Evolutionary conservation across 2,888 invertebrate species (phyloP), one percentile per base, ranked within the genome.

Genomic region (Emmelina monodactyla): DNA sequence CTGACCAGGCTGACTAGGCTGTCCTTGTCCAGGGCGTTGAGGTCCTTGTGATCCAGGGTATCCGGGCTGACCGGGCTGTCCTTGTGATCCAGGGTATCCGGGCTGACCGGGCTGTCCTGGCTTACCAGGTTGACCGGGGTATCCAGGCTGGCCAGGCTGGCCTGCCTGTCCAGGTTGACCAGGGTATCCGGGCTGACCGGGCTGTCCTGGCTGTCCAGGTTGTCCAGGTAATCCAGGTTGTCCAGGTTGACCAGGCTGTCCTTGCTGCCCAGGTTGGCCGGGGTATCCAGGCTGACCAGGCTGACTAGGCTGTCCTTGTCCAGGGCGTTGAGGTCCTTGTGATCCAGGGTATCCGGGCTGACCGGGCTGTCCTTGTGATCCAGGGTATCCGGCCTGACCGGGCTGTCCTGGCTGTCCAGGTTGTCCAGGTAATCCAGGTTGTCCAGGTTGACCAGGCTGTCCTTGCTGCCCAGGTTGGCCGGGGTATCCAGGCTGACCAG

Each of bases 81-180:
- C 51, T 9, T 49, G 51, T 3, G 37, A 13, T 1, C 41, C 41
- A 14, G 46, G 39, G 10, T 32, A 12, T 6, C 46, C 46, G 10
- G 40, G 39, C n/a, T 22, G n/a, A 2, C 50, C 52, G 14, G 46
- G 48, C 11, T 40, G 32, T 25, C 49, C 50, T 10, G 49, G 51
- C 69, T 32, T 51, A 73, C 49, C 45, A 10, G 43, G 32, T 41
- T 35, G 14, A 4, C 46, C 55, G 9, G 55, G 51, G 31, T 19
- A 19, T 19, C 19, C 19, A 19, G n/a, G n/a, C n/a, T n/a, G n/a
- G n/a, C n/a, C n/a, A n/a, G n/a, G n/a, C n/a, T n/a, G n/a, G n/a
- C n/a, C n/a, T n/a, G n/a, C n/a, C n/a, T n/a, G n/a, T n/a, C n/a
- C n/a, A n/a, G n/a, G n/a, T n/a, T n/a, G n/a, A n/a, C 43, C 44